Conservation (phyloP, 2,888 invertebrate genomes). For the Arctia plantaginis region DNA sequence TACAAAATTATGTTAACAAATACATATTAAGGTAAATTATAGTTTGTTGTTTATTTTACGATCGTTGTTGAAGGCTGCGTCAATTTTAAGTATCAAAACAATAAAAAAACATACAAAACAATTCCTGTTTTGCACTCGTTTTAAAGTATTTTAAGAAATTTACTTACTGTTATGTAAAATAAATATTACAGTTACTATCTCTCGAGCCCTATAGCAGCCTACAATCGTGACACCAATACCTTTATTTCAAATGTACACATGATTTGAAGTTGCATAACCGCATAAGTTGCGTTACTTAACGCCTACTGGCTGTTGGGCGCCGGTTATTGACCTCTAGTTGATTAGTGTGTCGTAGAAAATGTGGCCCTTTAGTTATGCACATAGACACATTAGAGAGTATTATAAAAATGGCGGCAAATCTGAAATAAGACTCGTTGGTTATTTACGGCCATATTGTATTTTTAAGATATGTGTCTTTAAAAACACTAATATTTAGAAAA, state of each 20-base stretch:
- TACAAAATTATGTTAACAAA: background rate
- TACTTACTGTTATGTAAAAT: background rate
- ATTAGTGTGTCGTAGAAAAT: constrained; percentile 11
- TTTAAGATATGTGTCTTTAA: background rate
- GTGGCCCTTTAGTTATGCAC: background rate
- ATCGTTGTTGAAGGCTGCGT: background rate
- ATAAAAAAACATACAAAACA: background rate
- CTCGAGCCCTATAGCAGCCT: constrained; percentile 9
- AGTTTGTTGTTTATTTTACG: background rate
- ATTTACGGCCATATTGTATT: background rate
- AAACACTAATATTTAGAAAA: too few species aligned
- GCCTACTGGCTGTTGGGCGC: constrained; percentile 1
- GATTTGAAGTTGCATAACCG: constrained; percentile 26
- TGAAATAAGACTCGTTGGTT: background rate
- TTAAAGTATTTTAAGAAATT: background rate
- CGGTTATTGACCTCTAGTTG: constrained; percentile 28
- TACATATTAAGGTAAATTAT: background rate
- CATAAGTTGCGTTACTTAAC: constrained; percentile 22
- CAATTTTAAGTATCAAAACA: background rate
- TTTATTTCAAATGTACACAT: constrained; percentile 1
- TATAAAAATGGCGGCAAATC: background rate
- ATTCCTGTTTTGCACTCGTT: background rate
- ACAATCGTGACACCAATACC: constrained; percentile 13
- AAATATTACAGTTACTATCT: constrained; percentile 2
- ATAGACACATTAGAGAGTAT: background rate